phyloP scores from a whole-genome alignment of 2,113 vertebrate species.

The Thymallus thymallus region DNA sequence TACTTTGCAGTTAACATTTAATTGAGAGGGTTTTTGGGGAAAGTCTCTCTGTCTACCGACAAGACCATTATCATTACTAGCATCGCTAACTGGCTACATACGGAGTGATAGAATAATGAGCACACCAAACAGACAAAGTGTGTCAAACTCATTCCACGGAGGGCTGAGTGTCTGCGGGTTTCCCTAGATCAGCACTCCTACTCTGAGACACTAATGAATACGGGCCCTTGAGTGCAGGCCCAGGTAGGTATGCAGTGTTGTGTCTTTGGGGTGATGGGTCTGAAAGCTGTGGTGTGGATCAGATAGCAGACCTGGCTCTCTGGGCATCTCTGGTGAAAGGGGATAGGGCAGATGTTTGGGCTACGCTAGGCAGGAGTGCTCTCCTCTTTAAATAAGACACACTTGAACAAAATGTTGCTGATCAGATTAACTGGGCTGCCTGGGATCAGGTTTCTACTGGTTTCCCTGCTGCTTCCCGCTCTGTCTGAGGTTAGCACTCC shows the following conservation, averaged over 20 bases:
- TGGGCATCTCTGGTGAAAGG: slow-evolving; percentile 53
- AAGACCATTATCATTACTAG: too few species aligned
- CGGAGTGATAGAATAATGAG: neutral
- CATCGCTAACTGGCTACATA: too few species aligned
- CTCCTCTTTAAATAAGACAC: slow-evolving; percentile 66
- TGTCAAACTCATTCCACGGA: too few species aligned
- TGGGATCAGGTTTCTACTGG: slow-evolving; percentile 55
- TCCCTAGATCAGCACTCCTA: too few species aligned
- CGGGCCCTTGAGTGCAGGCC: neutral
- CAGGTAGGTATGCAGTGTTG: slow-evolving; percentile 35
- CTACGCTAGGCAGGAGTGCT: slow-evolving; percentile 53
- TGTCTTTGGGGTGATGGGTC: slow-evolving; percentile 21
- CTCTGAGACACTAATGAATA: too few species aligned
- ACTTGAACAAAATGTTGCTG: slow-evolving; percentile 61
- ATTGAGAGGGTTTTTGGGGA: too few species aligned
- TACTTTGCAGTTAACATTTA: too few species aligned
- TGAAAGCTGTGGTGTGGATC: slow-evolving; percentile 42
- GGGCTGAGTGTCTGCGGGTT: too few species aligned
- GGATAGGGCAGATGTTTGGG: slow-evolving; percentile 70
- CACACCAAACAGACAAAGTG: too few species aligned
- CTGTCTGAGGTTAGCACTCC: too few species aligned
- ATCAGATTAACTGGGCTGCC: slow-evolving; percentile 65
- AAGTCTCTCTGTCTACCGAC: too few species aligned
- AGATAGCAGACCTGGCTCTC: slow-evolving; percentile 39
- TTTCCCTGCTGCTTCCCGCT: neutral